These are phyloP conservation scores for Brachyopa scutellaris DNA, from an alignment of 2,888 invertebrate species.

Conservation along the genomic window DNA sequence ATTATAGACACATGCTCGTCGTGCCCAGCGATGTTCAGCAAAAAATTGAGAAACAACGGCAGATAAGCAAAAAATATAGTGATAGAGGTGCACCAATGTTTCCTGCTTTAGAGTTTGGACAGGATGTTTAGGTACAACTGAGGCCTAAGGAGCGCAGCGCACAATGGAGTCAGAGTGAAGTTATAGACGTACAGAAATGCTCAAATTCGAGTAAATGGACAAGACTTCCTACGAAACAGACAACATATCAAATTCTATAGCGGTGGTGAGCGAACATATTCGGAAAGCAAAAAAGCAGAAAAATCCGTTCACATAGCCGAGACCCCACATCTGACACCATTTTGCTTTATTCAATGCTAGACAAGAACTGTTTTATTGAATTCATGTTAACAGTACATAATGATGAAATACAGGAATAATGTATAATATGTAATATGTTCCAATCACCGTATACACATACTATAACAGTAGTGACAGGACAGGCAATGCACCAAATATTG, in stretches of 20 bases:
- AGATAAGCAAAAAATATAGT: conserved; percentile 25
- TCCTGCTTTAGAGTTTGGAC: conserved; percentile 25
- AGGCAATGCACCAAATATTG: no score
- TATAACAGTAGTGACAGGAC: no score
- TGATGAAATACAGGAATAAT: no score
- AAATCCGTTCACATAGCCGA: no score
- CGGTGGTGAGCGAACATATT: conserved; percentile 5
- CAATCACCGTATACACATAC: no score
- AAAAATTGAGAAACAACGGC: no score
- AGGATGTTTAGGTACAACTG: conserved; percentile 25
- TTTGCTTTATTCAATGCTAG: no score
- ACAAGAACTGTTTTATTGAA: no score
- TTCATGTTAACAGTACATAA: no score
- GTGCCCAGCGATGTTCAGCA: no score
- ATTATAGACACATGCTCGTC: conserved; percentile 10
- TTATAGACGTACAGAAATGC: conserved; percentile 11
- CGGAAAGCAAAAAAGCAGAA: conserved; percentile 12
- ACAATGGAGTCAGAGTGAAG: conserved; percentile 8
- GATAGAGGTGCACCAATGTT: conserved; percentile 19
- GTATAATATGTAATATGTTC: no score
- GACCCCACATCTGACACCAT: no score
- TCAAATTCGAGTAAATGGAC: conserved; percentile 17
- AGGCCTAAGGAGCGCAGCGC: conserved; percentile 20
- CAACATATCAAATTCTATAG: conserved; percentile 18
- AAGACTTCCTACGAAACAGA: conserved; percentile 12